Conservation (phyloP, 53 echinoderm and acorn worm genomes). For the Mesocentrotus franciscanus region DNA sequence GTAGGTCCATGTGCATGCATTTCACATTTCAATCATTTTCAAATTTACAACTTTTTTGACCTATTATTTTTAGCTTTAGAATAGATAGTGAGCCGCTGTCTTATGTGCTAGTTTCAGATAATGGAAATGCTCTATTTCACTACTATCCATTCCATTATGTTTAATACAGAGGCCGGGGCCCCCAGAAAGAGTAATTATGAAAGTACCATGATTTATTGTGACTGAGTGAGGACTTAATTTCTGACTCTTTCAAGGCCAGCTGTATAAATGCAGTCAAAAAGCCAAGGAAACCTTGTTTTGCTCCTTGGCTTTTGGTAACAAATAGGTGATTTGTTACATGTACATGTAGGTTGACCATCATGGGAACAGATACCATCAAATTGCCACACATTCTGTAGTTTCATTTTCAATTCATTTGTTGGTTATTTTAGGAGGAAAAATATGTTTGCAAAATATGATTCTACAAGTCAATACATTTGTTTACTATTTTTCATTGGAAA, state of each 20-base stretch:
- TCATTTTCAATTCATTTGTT: neutral
- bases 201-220: neutral
- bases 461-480: too few relatives aligned
- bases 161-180: conserved; percentile 4
- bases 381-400: neutral
- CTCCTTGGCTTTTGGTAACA: neutral
- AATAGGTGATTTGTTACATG: neutral
- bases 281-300: conserved; percentile 15
- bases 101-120: too few relatives aligned
- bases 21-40: too few relatives aligned
- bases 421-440: neutral
- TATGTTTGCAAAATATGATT: neutral
- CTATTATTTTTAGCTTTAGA: too few relatives aligned
- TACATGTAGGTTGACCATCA: neutral
- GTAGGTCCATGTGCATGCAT: too few relatives aligned
- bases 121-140: neutral
- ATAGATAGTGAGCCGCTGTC: too few relatives aligned
- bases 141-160: neutral
- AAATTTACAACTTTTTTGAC: too few relatives aligned
- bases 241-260: neutral
- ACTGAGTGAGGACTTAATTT: neutral
- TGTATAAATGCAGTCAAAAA: neutral
- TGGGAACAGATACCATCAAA: neutral
- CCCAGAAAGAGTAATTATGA: neutral
- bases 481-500: too few relatives aligned